A percentile compares a stretch with the other conserved stretches of the same genome.
These are phyloP conservation scores for Athripsodes cinereus DNA, from an alignment of 2,888 invertebrate species.

Conservation along the genomic window DNA sequence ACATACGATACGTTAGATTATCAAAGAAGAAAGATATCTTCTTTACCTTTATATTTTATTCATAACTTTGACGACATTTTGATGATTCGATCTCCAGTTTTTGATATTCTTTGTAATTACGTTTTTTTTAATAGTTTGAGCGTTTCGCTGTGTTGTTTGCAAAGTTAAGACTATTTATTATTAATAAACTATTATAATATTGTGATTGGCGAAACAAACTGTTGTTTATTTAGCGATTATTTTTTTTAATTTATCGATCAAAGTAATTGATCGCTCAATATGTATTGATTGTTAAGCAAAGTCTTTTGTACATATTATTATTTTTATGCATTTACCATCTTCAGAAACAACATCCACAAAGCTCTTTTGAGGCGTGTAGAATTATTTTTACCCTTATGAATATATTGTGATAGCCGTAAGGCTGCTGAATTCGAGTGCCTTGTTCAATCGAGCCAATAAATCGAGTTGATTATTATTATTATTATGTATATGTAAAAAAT, in stretches of 20 bases:
- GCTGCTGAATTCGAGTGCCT: too few species aligned
- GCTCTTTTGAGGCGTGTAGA: too few species aligned
- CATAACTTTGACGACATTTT: neutral
- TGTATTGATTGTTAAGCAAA: neutral
- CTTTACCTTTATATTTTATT: neutral
- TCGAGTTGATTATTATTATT: too few species aligned
- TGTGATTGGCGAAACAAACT: slow-evolving; percentile 18
- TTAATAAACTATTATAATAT: slow-evolving; percentile 5
- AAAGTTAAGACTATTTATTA: slow-evolving; percentile 16
- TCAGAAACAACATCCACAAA: too few species aligned
- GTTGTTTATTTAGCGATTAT: neutral
- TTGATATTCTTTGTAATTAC: neutral
- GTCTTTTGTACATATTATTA: neutral
- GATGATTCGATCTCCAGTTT: neutral
- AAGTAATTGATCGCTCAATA: too few species aligned
- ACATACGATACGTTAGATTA: too few species aligned
- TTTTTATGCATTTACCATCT: neutral
- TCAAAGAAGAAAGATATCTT: neutral
- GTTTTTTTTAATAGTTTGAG: slow-evolving; percentile 1
- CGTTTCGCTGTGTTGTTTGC: neutral
- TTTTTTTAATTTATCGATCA: too few species aligned
- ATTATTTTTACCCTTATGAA: too few species aligned
- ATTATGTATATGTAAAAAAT: too few species aligned
- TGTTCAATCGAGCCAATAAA: too few species aligned
- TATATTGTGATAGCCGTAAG: too few species aligned